Evolutionary conservation across 2,888 invertebrate species (phyloP), one percentile per base, ranked within the genome.

Genomic region (Caenorhabditis sp.): DNA sequence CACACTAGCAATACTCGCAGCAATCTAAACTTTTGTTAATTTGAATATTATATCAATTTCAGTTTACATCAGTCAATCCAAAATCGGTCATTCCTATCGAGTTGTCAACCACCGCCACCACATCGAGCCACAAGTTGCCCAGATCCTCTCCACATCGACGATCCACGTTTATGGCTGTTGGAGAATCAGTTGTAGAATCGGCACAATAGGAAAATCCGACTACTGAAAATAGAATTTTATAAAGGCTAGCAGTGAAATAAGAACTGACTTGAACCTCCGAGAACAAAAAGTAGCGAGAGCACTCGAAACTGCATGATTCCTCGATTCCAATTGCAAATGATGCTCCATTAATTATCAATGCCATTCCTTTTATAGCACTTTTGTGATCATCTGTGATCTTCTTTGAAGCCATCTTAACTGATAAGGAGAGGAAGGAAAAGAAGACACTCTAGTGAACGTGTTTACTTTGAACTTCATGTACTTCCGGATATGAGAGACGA

Each of bases 21-120:
- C 58, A 11, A 70, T 45, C 55, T 63, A 43, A 27, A 62, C n/a
- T n/a, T n/a, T n/a, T n/a, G n/a, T n/a, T n/a, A 39, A 9, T 15
- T 4, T 3, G 15, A 20, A 11, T 8, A 17, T 48, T 13, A 20
- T 32, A 9, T 15, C 26, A 3, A 6, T 27, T 5, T 27, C 11
- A 24, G 3, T 15, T 13, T 8, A 63, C 63, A 26, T 30, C 24
- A 8, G 35, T 56, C 27, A 66, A 15, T 24, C 68, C 75, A 2
- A n/a, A n/a, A 15, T 56, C 26, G 0, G 62, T 68, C 75, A 75
- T 75, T 55, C 75, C 75, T n/a, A 41, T 55, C 8, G 66, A 66
- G n/a, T 68, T 75, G 20, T 75, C 75, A 4, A 68, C 58, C 13
- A 75, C 68, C 2, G 50, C 45, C 13, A 75, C 68, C 7, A 75